Evolutionary conservation across 2,113 vertebrate species (phyloP), one percentile per base, ranked within the genome.

Genomic region (Paracanthobrama guichenoti): DNA sequence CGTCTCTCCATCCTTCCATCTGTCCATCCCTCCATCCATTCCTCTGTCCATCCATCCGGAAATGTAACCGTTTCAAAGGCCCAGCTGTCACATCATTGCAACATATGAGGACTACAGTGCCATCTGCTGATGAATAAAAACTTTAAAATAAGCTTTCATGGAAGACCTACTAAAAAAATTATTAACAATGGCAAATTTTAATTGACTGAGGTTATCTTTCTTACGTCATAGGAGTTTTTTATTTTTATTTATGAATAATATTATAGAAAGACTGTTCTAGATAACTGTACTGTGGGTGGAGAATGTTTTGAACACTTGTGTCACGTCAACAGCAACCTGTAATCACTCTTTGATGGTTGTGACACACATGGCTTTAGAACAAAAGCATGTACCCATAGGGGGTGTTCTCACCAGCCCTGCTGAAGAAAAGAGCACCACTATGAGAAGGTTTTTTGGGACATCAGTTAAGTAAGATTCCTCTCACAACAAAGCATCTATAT

Each of bases 341-440:
- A 87, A 83, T 81, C 84, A 81, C 85, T 69, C 2, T 18, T 69
- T 74, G 86, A 82, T 86, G 79, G 84, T 88, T 87, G 89, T 82
- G 14, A 88, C 84, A 71, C 87, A 86, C 83, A 26, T 60, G n/a
- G 82, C 91, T 91, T 92, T 89, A 92, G 91, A 93, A 88, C 35
- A 75, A 84, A 81, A 42, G 44, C 11, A 2, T 13, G 74, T 81
- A 88, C 79, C 91, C 89, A 31, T 69, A 86, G 91, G 90, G 92
- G 91, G 85, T 93, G 31, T 94, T 93, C 91, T 92, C 92, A 93
- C 89, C 90, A 55, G 53, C 18, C 53, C 53, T 73, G 81, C 31
- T 12, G 76, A 66, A 82, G 79, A 73, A 79, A 74, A 80, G 85
- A 84, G 85, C 74, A 81, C 81, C 87, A 48, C 10, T 86, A 88